Conservation (phyloP, 2,797 vertebrate genomes). For the Acipenser ruthenus region DNA sequence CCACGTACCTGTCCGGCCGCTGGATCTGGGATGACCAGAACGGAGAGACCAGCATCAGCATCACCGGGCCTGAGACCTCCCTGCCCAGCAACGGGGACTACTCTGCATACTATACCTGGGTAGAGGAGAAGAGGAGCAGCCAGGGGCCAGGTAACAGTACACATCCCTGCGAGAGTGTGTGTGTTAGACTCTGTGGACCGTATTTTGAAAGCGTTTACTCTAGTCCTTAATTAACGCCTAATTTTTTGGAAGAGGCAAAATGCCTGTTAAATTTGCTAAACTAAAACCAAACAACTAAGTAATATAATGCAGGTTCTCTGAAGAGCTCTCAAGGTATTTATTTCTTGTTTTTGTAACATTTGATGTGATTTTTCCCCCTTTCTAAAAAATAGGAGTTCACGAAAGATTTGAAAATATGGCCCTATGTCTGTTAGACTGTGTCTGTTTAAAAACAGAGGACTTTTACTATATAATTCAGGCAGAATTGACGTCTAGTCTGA, state of each 20-base stretch:
- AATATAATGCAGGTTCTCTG: neutral
- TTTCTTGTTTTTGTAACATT: neutral
- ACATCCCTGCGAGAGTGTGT: constrained; percentile 5
- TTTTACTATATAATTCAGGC: too few relatives aligned
- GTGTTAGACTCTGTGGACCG: constrained; percentile 7
- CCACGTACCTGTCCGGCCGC: constrained; percentile 88
- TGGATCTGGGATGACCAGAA: constrained; percentile 98
- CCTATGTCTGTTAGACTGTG: too few relatives aligned
- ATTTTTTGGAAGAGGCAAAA: too few relatives aligned
- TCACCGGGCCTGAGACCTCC: constrained; percentile 78
- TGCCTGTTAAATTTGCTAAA: neutral
- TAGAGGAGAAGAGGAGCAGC: constrained; percentile 86
- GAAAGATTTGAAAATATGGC: too few relatives aligned
- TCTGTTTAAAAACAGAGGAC: too few relatives aligned
- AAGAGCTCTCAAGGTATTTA: neutral
- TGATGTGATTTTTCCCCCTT: too few relatives aligned
- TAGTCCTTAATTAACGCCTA: too few relatives aligned
- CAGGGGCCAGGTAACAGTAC: constrained; percentile 77
- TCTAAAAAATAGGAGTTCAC: too few relatives aligned
- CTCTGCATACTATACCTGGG: constrained; percentile 89
- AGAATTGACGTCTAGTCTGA: neutral
- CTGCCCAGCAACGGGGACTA: constrained; percentile 93
- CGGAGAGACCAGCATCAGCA: constrained; percentile 91
- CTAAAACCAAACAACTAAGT: too few relatives aligned
- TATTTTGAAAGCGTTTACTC: neutral